Percentiles rank a stretch among this genome's conserved stretches.
Evolutionary conservation across 30 jellyfish, hydroid and myxozoan species (phyloP).

Genomic region (Rhopilema esculentum): DNA sequence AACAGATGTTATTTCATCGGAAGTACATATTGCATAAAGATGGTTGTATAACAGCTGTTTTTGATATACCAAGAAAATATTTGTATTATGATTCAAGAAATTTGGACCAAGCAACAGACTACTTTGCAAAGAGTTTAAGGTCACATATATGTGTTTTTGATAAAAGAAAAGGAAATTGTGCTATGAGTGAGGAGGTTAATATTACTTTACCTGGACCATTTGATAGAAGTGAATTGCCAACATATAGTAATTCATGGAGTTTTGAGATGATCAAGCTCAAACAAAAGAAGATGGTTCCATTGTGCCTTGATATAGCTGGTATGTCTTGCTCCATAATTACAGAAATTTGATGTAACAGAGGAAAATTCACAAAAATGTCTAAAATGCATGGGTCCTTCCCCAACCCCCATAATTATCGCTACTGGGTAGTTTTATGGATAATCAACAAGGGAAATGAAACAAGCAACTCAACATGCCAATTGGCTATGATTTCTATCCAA

Average conservation of each 20-base stretch:
- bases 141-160: not conserved
- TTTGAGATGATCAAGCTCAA: not conserved
- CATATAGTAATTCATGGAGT: conserved; percentile 10
- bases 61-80: not conserved
- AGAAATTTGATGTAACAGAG: too few relatives aligned
- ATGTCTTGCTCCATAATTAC: too few relatives aligned
- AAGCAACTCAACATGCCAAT: too few relatives aligned
- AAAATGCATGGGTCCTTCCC: too few relatives aligned
- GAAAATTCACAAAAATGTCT: too few relatives aligned
- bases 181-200: not conserved
- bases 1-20: not conserved
- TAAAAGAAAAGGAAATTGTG: not conserved
- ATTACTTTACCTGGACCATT: not conserved
- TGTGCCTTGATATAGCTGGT: conserved; percentile 17
- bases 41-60: not conserved
- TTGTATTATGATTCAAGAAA: conserved; percentile 9
- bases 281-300: not conserved
- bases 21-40: not conserved
- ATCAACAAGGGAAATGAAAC: too few relatives aligned
- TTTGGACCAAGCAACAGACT: conserved; percentile 29
- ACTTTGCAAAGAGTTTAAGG: conserved; percentile 30
- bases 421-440: too few relatives aligned
- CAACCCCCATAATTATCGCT: too few relatives aligned
- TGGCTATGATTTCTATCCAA: too few relatives aligned
- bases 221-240: not conserved